Percentiles rank a stretch among this genome's conserved stretches.
These are phyloP conservation scores for Holothuria leucospilota DNA, from an alignment of 53 echinoderm and acorn worm species.

Conservation along the genomic window DNA sequence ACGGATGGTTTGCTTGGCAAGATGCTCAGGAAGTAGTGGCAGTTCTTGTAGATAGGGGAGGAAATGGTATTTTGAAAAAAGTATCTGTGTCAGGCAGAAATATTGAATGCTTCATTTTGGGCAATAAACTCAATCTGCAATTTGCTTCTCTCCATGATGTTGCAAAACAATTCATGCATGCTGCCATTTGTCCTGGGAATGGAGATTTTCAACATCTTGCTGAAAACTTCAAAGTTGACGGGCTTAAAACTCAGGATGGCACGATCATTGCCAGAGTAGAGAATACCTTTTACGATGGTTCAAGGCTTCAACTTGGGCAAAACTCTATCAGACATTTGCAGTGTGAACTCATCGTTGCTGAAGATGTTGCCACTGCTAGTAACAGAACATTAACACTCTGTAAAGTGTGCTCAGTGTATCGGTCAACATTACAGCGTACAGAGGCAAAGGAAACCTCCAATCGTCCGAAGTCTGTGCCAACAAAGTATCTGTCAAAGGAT, in stretches of 20 bases:
- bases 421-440: not conserved
- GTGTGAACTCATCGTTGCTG: not conserved
- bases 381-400: not conserved
- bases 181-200: no score
- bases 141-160: not conserved
- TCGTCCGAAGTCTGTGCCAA: not conserved
- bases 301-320: no score
- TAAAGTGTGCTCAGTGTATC: not conserved
- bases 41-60: no score
- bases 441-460: not conserved
- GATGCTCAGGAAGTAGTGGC: no score
- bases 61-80: not conserved
- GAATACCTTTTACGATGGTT: no score
- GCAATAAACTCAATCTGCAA: no score
- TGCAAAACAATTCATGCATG: not conserved
- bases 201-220: no score
- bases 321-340: not conserved
- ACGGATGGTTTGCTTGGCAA: no score
- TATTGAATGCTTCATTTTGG: not conserved
- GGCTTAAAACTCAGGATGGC: no score
- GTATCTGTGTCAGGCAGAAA: not conserved
- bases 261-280: no score
- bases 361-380: constrained; percentile 3
- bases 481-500: not conserved
- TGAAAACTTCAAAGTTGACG: no score